Conservation (phyloP, 1,140 invertebrate species). For the Brachionus asplanchnoidis region DNA sequence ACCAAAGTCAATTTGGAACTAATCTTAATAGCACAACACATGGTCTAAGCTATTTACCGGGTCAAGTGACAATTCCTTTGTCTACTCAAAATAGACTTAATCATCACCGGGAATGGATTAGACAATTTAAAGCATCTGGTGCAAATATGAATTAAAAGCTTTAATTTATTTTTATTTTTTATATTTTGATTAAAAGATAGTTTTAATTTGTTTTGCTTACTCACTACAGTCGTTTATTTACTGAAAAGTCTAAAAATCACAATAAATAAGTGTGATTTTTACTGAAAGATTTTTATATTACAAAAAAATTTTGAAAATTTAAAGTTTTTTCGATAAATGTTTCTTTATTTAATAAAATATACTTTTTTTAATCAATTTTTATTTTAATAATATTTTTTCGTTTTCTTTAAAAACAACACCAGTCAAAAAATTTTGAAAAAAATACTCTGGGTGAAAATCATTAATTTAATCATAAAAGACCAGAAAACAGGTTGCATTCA, state of each 20-base stretch:
- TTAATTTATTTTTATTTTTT: not conserved
- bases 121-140: constrained; percentile 35
- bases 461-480: too few relatives aligned
- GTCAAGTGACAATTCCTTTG: not conserved
- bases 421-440: too few relatives aligned
- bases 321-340: not conserved
- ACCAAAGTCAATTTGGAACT: constrained; percentile 16
- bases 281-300: not conserved
- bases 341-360: not conserved
- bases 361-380: not conserved
- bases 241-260: not conserved
- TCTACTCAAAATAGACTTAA: constrained; percentile 17
- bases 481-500: too few relatives aligned
- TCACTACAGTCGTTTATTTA: not conserved
- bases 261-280: not conserved
- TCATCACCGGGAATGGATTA: constrained; percentile 35
- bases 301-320: not conserved
- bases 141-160: constrained; percentile 11
- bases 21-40: not conserved
- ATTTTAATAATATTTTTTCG: too few relatives aligned
- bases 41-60: not conserved
- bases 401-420: too few relatives aligned
- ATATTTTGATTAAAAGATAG: not conserved
- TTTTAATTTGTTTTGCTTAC: not conserved
- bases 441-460: too few relatives aligned